Base-by-base conservation (phyloP, 2,113 vertebrate genomes). In the Paratilapia polleni region DNA sequence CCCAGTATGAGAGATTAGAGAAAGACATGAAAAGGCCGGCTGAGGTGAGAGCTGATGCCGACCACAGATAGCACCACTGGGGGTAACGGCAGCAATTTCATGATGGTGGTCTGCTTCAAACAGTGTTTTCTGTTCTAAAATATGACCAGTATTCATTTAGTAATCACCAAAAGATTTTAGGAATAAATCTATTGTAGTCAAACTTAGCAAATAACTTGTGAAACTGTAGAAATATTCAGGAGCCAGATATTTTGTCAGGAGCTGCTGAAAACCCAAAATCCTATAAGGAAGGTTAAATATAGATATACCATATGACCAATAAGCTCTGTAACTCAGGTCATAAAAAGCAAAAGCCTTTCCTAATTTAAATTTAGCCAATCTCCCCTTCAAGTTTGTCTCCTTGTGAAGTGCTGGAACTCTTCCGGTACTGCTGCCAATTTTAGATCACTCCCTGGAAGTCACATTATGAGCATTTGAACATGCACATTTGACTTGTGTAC, bases 41-140 rank as follows among this genome's bases (percentile, higher is more conserved):
- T 59, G 89, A 94, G 88, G 90, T 88, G 93, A 92, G 89, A 91
- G 76, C 82, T 94, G 93, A 93, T 93, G 82, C 81, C 70, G 9
- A 91, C 81, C 93, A 91, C 83, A 88, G 94, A 94, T 92, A 91
- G 77, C 79, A 85, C 88, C 79, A 91, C 83, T 78, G 31, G 77
- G 68, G 88, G 64, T 83, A 43, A 66, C 14, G 38, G 26, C 62
- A 74, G 78, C 82, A 34, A 57, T 87, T 85, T 82, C 57, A 76
- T 57, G 84, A 77, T 82, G 90, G 84, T 81, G 90, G 87, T 83
- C 92, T 84, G 70, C 57, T 75, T 80, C 57, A 76, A 76, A 41
- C 14, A n/a, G 31, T 1, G 59, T 34, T 80, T 73, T 73, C 22
- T 66, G n/a, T 68, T 79, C 17, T 38, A 26, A 31, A 43, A 78